Percentiles rank a stretch among this genome's conserved stretches.
Evolutionary conservation across 1,140 invertebrate species (phyloP).

Genomic region (Drosophila equinoxialis): DNA sequence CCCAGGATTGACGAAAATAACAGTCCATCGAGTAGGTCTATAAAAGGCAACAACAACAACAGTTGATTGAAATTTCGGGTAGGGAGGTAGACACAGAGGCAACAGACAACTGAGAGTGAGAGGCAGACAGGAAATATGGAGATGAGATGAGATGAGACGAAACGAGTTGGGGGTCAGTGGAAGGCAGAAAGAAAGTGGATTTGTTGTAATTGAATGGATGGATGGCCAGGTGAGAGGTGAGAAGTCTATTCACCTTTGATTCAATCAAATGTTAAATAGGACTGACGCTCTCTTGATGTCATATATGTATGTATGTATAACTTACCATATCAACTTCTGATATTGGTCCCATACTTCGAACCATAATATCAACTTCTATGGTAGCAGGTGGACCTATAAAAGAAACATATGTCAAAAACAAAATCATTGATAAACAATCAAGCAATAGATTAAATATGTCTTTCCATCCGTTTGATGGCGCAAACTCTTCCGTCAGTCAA

Average conservation of each 20-base stretch:
- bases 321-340: conserved; percentile 94
- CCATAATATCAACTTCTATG: conserved; percentile 93
- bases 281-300: neutral
- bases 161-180: neutral
- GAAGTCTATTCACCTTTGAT: neutral
- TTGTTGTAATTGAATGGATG: conserved; percentile 4
- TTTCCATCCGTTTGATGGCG: neutral
- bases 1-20: conserved; percentile 93
- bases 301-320: no score
- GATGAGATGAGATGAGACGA: neutral
- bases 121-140: neutral
- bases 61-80: neutral
- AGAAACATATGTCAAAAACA: neutral
- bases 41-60: conserved; percentile 47
- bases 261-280: neutral
- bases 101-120: neutral
- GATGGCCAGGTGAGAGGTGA: neutral
- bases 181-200: neutral
- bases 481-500: neutral
- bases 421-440: neutral
- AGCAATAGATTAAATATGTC: neutral
- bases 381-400: conserved; percentile 88
- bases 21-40: conserved; percentile 96
- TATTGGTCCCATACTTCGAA: conserved; percentile 94
- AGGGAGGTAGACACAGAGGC: conserved; percentile 27